Base-by-base conservation (phyloP, 2,797 vertebrate species). In the Chelon auratus region DNA sequence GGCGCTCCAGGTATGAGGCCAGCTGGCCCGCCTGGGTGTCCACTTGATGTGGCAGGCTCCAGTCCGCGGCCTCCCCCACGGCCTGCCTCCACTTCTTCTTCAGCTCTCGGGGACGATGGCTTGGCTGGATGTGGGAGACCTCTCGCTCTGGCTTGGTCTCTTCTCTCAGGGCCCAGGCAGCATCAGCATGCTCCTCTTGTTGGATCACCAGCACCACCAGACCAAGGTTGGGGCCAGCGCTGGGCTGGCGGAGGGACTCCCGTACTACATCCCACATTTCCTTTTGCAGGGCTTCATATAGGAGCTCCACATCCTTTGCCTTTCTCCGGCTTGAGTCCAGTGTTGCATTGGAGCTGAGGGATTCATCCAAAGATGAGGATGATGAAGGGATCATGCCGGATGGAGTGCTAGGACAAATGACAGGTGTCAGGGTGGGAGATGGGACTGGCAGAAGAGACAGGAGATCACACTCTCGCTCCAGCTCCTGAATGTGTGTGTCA, bases 251-350 rank as follows among this genome's bases (percentile, higher is more conserved):
- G 45, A 98, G 94, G 0, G 96, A 95, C 85, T 97, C 97, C 0
- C 94, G 93, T 75, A 97, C 95, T 55, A 97, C 95, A 0, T 95
- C 95, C 96, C 96, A 97, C 91, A 98, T 95, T 88, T 97, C 96
- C 40, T 88, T 95, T 91, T 96, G 95, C 85, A 98, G 91, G 2
- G 96, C 97, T 80, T 97, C 94, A 4, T 98, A 97, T n/a, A 98
- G 94, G 55, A 98, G 93, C 18, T 96, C 94, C 79, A 98, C 95
- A 2, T 98, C 97, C 77, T 97, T 96, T 0, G 92, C 95, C 75
- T 96, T 96, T 36, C 95, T 90, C 42, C 95, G 90, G 13, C 94
- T 82, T 0, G 94, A 93, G 36, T 95, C 95, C 85, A 91, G 74
- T 0, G 93, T 92, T 1, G 91, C 91, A 6, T 86, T 94, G 45